Percentiles rank a stretch among this genome's conserved stretches.
Conservation (phyloP, 1,140 invertebrate species). For the Ips typographus region DNA sequence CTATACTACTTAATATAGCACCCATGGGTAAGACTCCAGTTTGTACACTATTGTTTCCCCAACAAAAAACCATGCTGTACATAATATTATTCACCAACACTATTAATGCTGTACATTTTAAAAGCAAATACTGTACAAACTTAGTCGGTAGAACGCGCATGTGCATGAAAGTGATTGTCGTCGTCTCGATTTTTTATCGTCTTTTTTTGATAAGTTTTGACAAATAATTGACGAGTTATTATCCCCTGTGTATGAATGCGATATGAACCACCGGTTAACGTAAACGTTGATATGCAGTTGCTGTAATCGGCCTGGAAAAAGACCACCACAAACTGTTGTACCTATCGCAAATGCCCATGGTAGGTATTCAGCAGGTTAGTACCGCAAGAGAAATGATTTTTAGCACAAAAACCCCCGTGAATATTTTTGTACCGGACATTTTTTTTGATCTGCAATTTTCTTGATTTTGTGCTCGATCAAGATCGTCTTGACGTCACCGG, state of each 20-base stretch:
- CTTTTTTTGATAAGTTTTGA: constrained; percentile 6
- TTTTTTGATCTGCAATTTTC: constrained; percentile 16
- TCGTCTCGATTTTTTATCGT: constrained; percentile 10
- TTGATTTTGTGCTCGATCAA: constrained; percentile 27
- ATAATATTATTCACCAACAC: background rate
- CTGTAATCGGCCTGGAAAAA: constrained; percentile 52
- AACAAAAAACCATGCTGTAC: background rate
- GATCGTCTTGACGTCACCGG: constrained; percentile 42
- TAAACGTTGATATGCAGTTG: constrained; percentile 45
- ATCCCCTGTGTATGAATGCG: constrained; percentile 18
- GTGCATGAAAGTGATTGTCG: constrained; percentile 34
- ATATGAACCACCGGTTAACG: background rate
- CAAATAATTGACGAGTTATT: constrained; percentile 21
- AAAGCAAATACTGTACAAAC: constrained; percentile 32
- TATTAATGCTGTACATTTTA: constrained; percentile 19
- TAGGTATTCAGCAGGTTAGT: constrained; percentile 54
- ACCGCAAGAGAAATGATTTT: constrained; percentile 10
- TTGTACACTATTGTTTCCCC: constrained; percentile 29
- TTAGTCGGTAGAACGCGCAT: constrained; percentile 23
- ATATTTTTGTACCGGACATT: background rate
- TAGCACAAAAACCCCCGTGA: background rate
- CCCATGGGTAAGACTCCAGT: constrained; percentile 2
- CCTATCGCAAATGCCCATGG: constrained; percentile 59
- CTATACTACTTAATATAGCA: constrained; percentile 7
- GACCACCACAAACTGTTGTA: constrained; percentile 61